Evolutionary conservation across 2,113 vertebrate species (phyloP).

Genomic region (Chrysemys picta): DNA sequence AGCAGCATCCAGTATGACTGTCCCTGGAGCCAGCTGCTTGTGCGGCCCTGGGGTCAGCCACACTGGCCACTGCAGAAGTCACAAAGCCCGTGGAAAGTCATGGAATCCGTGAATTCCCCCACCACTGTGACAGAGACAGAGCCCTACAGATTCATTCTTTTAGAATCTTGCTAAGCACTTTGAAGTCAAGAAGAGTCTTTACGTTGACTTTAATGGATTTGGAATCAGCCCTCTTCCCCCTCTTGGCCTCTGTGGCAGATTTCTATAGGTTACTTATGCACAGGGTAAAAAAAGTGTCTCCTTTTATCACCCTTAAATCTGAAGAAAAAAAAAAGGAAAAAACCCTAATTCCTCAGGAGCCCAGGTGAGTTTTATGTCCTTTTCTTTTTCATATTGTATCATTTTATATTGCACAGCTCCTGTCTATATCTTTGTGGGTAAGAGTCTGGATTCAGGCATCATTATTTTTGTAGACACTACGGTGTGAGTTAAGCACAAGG

Average conservation of each 20-base stretch:
- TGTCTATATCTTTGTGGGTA: background rate
- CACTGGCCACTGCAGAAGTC: too few relatives aligned
- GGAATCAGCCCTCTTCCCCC: background rate
- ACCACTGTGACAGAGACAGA: too few relatives aligned
- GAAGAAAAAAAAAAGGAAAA: background rate
- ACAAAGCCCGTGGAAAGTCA: too few relatives aligned
- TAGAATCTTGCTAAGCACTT: rapidly evolving
- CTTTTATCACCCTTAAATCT: background rate
- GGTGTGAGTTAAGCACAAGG: background rate
- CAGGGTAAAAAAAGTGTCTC: rapidly evolving
- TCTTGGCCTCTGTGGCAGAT: background rate
- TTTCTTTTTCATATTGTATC: background rate
- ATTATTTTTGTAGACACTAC: background rate
- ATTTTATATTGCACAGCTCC: background rate
- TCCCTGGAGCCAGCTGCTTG: too few relatives aligned
- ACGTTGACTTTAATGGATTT: rapidly evolving
- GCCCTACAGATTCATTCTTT: background rate
- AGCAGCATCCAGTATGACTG: too few relatives aligned
- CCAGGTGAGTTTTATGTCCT: background rate
- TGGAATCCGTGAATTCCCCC: too few relatives aligned
- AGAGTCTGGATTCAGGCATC: background rate
- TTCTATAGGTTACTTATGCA: rapidly evolving
- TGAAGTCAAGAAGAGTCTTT: rapidly evolving
- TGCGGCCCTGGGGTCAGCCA: too few relatives aligned
- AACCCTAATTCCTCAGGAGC: background rate